Conservation (phyloP, 2,888 invertebrate genomes). For the Actias luna region DNA sequence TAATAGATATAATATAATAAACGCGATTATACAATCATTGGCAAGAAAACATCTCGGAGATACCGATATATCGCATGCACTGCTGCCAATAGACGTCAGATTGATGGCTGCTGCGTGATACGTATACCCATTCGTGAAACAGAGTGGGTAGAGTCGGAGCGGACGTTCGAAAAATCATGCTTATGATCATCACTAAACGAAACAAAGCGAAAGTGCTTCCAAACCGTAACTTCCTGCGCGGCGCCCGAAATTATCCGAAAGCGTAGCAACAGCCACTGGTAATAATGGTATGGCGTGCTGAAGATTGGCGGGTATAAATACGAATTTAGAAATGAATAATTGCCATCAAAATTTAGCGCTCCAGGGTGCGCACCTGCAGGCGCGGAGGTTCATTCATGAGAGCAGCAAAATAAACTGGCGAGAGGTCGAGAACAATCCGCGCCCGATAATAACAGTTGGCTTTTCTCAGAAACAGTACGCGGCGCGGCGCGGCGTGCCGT, state of each 20-base stretch:
- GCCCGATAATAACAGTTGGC: conserved; percentile 77
- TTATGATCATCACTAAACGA: conserved; percentile 41
- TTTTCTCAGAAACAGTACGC: conserved; percentile 74
- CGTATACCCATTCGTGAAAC: conserved; percentile 48
- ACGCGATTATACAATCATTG: conserved; percentile 71
- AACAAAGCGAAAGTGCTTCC: conserved; percentile 55
- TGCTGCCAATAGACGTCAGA: conserved; percentile 69
- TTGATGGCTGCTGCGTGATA: conserved; percentile 57
- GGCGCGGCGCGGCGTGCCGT: conserved; percentile 47
- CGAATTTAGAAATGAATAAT: conserved; percentile 68
- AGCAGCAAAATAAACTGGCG: conserved; percentile 57
- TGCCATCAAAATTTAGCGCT: conserved; percentile 63
- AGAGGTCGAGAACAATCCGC: conserved; percentile 73
- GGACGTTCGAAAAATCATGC: conserved; percentile 37
- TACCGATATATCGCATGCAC: conserved; percentile 67
- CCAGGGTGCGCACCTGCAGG: conserved; percentile 73
- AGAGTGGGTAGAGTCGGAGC: conserved; percentile 49
- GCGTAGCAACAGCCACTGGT: conserved; percentile 65
- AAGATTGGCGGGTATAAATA: conserved; percentile 65
- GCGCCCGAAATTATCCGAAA: conserved; percentile 55
- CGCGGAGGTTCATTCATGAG: conserved; percentile 74
- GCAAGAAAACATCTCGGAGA: conserved; percentile 64
- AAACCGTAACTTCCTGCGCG: conserved; percentile 70
- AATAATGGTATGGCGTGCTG: conserved; percentile 73
- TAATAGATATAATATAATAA: conserved; percentile 19